These are phyloP conservation scores for Calliphora vicina DNA, from an alignment of 1,140 invertebrate species.

Conservation along the genomic window DNA sequence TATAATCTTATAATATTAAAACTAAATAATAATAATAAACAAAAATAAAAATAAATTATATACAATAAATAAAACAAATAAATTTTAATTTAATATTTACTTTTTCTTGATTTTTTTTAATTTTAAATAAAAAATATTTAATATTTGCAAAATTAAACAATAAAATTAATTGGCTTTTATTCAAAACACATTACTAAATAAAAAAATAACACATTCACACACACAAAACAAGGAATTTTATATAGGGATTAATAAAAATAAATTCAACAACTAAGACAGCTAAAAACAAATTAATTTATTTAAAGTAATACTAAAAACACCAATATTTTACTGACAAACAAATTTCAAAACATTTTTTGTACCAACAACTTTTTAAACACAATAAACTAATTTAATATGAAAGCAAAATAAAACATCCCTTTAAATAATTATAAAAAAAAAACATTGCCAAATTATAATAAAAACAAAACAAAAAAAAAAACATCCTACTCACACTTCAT, in stretches of 20 bases:
- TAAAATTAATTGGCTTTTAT: background rate
- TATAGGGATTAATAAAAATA: background rate
- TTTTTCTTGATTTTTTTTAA: background rate
- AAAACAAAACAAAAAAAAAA: too few relatives aligned
- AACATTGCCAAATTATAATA: background rate
- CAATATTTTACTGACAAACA: background rate
- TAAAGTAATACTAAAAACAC: background rate
- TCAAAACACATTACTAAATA: too few relatives aligned
- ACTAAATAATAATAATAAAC: background rate
- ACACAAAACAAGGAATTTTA: constrained; percentile 7
- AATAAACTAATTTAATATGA: background rate
- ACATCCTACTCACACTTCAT: background rate
- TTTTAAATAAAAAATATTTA: background rate
- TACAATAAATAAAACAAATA: background rate
- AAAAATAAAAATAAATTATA: constrained; percentile 12
- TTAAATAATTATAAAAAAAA: background rate
- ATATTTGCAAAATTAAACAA: background rate
- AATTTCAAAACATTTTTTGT: background rate
- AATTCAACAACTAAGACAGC: background rate
- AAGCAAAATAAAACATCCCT: background rate
- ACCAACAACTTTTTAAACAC: background rate
- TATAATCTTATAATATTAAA: constrained; percentile 24
- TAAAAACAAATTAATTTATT: background rate
- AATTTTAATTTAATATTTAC: background rate
- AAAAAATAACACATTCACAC: background rate